Percentiles rank a stretch among this genome's conserved stretches.
Conservation (phyloP, 1,140 invertebrate species). For the Trigoniulus corallinus region DNA sequence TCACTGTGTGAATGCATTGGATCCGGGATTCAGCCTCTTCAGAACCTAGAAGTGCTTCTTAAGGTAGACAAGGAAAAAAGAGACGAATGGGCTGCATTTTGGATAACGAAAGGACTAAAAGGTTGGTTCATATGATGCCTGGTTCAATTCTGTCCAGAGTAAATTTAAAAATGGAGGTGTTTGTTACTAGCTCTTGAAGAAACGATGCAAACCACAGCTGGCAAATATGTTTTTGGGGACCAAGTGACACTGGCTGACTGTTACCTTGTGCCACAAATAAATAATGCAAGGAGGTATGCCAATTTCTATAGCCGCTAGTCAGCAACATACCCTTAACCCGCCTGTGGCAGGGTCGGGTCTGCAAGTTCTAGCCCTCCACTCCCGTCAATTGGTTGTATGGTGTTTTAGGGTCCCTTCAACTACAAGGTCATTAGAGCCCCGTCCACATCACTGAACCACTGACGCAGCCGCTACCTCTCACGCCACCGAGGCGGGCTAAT, state of each 20-base stretch:
- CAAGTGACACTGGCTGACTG: conserved; percentile 86
- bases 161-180: background rate
- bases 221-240: conserved; percentile 89
- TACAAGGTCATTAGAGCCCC: too few relatives aligned
- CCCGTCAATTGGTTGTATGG: too few relatives aligned
- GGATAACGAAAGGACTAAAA: conserved; percentile 71
- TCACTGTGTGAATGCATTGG: conserved; percentile 66
- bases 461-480: too few relatives aligned
- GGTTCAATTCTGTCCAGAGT: background rate
- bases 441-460: too few relatives aligned
- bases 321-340: too few relatives aligned
- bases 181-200: conserved; percentile 60
- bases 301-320: too few relatives aligned
- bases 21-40: conserved; percentile 86
- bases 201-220: conserved; percentile 58
- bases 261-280: conserved; percentile 85
- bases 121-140: conserved; percentile 23
- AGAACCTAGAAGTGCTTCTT: conserved; percentile 76
- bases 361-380: too few relatives aligned
- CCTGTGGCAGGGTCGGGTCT: too few relatives aligned
- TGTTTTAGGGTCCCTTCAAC: too few relatives aligned
- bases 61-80: conserved; percentile 36
- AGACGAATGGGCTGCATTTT: conserved; percentile 67
- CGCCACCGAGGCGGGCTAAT: too few relatives aligned
- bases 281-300: conserved; percentile 58